Evolutionary conservation across 2,113 vertebrate species (phyloP), one percentile per base, ranked within the genome.

Genomic region (Lagenorhynchus albirostris): DNA sequence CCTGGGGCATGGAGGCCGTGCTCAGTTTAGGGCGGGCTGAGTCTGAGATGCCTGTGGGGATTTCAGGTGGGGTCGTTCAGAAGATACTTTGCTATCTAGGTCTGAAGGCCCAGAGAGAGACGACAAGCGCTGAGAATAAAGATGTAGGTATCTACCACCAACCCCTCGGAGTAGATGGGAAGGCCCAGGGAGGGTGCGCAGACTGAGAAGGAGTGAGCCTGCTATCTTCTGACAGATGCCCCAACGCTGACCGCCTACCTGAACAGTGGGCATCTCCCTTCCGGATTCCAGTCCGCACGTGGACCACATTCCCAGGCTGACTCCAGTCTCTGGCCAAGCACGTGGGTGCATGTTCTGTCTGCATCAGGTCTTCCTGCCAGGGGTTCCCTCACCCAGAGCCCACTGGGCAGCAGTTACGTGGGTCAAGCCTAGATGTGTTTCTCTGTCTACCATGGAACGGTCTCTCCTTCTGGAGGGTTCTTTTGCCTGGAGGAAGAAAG

Each of bases 321-420:
- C 21, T 26, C 29, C 8, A 1, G 14, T n/a, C 65, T 88, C 70
- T 7, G 26, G 38, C 58, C 67, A 65, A 65, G 13, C n/a, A 13
- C 6, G 0, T 3, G 60, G 58, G 50, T 14, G 3, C 20, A 0
- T 6, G 17, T 20, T 4, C 50, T 23, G 31, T 6, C 26, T 26
- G 14, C 36, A 7, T 15, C 70, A 15, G 36, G 2, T 18, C 80
- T 70, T 26, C 8, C 8, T 81, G 9, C 17, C 7, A 0, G 1
- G 0, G 10, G 29, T 53, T 25, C 25, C 10, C 67, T 60, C 25
- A 14, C 29, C 29, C 2, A 13, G n/a, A 41, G 25, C n/a, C 55
- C 11, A 14, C 33, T 26, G 15, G 70, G 50, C 50, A 21, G 65
- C 6, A 6, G 14, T 8, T 67, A 33, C 0, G 0, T 20, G 31